These are phyloP conservation scores for Lycophotia porphyrea DNA, from an alignment of 2,888 invertebrate genomes.

Conservation along the genomic window DNA sequence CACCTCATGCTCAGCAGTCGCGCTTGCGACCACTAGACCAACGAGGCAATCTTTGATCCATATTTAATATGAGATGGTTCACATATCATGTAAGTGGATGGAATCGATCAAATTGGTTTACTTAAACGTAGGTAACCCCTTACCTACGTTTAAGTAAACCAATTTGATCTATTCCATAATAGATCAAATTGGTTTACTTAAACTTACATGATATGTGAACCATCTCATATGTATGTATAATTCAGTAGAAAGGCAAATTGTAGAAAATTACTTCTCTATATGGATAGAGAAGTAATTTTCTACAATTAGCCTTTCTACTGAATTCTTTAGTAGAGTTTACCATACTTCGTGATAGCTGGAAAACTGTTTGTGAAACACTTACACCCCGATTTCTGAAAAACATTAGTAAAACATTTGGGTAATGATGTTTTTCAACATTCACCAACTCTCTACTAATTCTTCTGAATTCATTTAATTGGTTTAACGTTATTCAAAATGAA, in stretches of 20 bases:
- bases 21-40: too few species aligned
- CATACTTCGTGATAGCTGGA: slow-evolving; percentile 7
- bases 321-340: slow-evolving; percentile 52
- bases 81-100: not conserved
- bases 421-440: not conserved
- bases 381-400: not conserved
- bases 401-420: not conserved
- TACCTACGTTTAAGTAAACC: too few species aligned
- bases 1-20: too few species aligned
- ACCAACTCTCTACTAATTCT: not conserved
- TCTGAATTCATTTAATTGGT: not conserved
- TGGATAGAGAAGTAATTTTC: slow-evolving; percentile 25
- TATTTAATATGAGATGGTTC: not conserved
- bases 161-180: too few species aligned
- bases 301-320: slow-evolving; percentile 29
- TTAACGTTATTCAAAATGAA: not conserved
- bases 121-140: not conserved
- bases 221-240: too few species aligned
- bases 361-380: not conserved
- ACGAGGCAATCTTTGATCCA: not conserved
- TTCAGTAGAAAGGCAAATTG: too few species aligned
- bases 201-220: too few species aligned
- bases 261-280: too few species aligned
- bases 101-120: slow-evolving; percentile 29
- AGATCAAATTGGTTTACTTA: too few species aligned